phyloP scores from a whole-genome alignment of 1,140 invertebrate genomes.

The Drosophila pseudoananassae region DNA sequence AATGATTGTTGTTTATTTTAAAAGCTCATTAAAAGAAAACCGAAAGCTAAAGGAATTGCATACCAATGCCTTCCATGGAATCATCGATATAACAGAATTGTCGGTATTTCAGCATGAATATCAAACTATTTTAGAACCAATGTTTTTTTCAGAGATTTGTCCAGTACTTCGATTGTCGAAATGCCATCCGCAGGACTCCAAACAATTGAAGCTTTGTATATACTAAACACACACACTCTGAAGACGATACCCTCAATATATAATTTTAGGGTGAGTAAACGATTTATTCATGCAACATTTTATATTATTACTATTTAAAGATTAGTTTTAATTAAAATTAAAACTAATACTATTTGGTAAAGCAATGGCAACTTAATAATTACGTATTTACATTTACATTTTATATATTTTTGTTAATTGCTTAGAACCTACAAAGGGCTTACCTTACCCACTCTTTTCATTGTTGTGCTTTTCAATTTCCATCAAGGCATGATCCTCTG shows the following conservation, averaged over 20 bases:
- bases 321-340: too few species aligned
- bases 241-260: conserved; percentile 93
- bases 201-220: conserved; percentile 88
- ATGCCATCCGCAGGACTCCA: conserved; percentile 90
- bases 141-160: conserved; percentile 87
- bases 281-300: too few species aligned
- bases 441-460: conserved; percentile 93
- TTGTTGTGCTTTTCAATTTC: conserved; percentile 94
- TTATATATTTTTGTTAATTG: neutral
- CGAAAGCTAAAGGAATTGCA: conserved; percentile 86
- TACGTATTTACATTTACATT: too few species aligned
- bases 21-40: conserved; percentile 89
- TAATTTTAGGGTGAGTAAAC: conserved; percentile 87
- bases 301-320: too few species aligned
- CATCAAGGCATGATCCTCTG: conserved; percentile 90
- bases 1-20: conserved; percentile 19
- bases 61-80: conserved; percentile 86
- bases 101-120: neutral
- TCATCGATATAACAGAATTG: neutral
- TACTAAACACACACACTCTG: conserved; percentile 89
- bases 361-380: too few species aligned
- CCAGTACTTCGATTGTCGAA: conserved; percentile 89
- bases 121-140: neutral
- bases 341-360: too few species aligned
- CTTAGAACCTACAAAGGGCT: conserved; percentile 85